These are phyloP conservation scores for Myopa tessellatipennis DNA, from an alignment of 2,888 invertebrate genomes.

Conservation along the genomic window DNA sequence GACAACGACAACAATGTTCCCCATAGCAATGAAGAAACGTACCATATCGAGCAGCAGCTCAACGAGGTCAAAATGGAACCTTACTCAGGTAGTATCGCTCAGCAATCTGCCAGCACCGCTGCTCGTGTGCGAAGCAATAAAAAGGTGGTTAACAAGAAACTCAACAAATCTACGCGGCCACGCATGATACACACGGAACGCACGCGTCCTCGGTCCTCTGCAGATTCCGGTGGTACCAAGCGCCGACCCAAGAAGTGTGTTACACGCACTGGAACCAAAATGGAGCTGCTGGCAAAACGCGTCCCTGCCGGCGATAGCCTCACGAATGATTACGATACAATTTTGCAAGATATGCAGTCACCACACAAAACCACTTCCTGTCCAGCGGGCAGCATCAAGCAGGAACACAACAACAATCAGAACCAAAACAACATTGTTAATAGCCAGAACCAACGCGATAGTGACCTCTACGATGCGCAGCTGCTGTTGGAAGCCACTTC, in stretches of 20 bases:
- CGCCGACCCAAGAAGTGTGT: slow-evolving; percentile 73
- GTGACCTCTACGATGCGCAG: slow-evolving; percentile 63
- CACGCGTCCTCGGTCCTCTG: slow-evolving; percentile 68
- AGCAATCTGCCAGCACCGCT: slow-evolving; percentile 12
- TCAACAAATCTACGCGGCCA: slow-evolving; percentile 68
- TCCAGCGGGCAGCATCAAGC: slow-evolving; percentile 61
- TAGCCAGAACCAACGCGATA: slow-evolving; percentile 29
- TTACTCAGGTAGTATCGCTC: neutral
- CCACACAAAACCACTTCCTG: slow-evolving; percentile 63
- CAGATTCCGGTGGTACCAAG: slow-evolving; percentile 61
- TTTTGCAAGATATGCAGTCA: slow-evolving; percentile 60
- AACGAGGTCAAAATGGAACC: neutral
- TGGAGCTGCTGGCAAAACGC: slow-evolving; percentile 41
- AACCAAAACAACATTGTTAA: slow-evolving; percentile 30
- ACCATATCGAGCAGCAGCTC: slow-evolving; percentile 2
- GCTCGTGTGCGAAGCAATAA: slow-evolving; percentile 56
- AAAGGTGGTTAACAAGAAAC: slow-evolving; percentile 28
- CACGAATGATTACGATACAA: slow-evolving; percentile 64
- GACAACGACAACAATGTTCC: slow-evolving; percentile 47
- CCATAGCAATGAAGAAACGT: slow-evolving; percentile 21
- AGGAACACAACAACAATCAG: slow-evolving; percentile 51
- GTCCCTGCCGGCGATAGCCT: neutral
- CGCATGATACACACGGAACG: slow-evolving; percentile 84
- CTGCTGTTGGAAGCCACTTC: slow-evolving; percentile 60
- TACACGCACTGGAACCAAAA: slow-evolving; percentile 58